Conservation (phyloP, 2,113 vertebrate species). For the Centropus unirufus region DNA sequence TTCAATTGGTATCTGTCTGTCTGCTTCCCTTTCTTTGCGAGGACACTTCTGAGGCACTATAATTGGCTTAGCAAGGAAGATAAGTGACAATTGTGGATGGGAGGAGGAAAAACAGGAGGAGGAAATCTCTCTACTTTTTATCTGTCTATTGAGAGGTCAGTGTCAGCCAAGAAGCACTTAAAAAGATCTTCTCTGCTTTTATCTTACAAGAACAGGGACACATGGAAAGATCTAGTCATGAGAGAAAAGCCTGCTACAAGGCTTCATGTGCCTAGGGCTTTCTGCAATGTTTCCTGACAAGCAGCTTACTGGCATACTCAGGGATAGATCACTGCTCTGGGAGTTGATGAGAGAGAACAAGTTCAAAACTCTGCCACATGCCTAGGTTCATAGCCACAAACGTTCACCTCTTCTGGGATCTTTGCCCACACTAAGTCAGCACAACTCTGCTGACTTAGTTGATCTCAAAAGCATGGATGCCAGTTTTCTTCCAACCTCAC, state of each 20-base stretch:
- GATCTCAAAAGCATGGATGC: neutral
- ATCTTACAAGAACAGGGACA: neutral
- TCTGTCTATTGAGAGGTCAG: slow-evolving; percentile 21
- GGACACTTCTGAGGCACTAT: slow-evolving; percentile 37
- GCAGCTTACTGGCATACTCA: neutral
- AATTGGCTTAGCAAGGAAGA: slow-evolving; percentile 33
- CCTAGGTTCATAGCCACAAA: neutral
- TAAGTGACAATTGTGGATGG: slow-evolving; percentile 19
- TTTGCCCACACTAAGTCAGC: neutral
- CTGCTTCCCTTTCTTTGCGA: slow-evolving; percentile 4
- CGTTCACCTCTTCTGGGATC: neutral
- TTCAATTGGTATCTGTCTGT: slow-evolving; percentile 54
- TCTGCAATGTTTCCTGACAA: neutral
- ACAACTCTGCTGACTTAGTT: neutral
- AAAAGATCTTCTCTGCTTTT: neutral
- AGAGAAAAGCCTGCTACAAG: neutral
- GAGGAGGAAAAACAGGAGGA: slow-evolving; percentile 18
- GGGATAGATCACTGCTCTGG: neutral
- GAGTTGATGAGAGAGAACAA: neutral
- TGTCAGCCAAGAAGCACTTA: slow-evolving; percentile 30
- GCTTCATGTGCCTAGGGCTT: neutral
- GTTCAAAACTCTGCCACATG: neutral
- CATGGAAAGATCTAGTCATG: slow-evolving; percentile 12
- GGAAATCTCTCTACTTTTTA: neutral
- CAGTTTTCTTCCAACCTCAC: neutral